Evolutionary conservation across 2,888 invertebrate species (phyloP).

Genomic region (Cerceris rybyensis): DNA sequence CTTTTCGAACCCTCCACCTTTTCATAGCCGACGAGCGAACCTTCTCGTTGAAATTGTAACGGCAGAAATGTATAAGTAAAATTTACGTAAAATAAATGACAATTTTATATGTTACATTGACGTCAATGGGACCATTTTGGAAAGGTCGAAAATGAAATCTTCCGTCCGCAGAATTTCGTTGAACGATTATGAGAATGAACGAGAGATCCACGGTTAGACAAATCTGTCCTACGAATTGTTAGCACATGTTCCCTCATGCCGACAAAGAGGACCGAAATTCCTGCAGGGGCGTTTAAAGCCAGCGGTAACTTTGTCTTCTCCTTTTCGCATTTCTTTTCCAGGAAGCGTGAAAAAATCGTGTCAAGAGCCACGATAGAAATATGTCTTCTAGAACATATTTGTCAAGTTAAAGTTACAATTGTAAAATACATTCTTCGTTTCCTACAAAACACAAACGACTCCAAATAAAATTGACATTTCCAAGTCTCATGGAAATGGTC

Average conservation of each 20-base stretch:
- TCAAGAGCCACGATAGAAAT: background rate
- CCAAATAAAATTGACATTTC: background rate
- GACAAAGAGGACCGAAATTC: slow-evolving; percentile 76
- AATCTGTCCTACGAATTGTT: slow-evolving; percentile 81
- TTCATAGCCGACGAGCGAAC: background rate
- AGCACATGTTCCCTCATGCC: slow-evolving; percentile 79
- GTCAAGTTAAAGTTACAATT: too few relatives aligned
- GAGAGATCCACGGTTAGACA: slow-evolving; percentile 69
- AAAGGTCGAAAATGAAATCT: slow-evolving; percentile 10
- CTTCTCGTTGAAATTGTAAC: background rate
- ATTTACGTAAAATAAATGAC: too few relatives aligned
- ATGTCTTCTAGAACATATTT: too few relatives aligned
- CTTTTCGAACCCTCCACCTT: background rate
- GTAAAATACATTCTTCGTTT: background rate
- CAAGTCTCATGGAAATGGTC: background rate
- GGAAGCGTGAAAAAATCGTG: slow-evolving; percentile 25
- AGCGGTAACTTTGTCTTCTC: slow-evolving; percentile 53
- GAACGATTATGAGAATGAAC: slow-evolving; percentile 67
- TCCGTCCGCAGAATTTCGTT: slow-evolving; percentile 32
- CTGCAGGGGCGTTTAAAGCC: slow-evolving; percentile 70
- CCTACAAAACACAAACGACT: background rate
- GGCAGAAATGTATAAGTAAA: too few relatives aligned
- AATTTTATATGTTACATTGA: too few relatives aligned
- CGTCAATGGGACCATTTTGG: too few relatives aligned
- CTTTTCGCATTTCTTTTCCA: slow-evolving; percentile 38